Percentiles rank a stretch among this genome's conserved stretches.
Evolutionary conservation across 1,140 invertebrate genomes (phyloP).

Genomic region (Andrena cerasifolii): DNA sequence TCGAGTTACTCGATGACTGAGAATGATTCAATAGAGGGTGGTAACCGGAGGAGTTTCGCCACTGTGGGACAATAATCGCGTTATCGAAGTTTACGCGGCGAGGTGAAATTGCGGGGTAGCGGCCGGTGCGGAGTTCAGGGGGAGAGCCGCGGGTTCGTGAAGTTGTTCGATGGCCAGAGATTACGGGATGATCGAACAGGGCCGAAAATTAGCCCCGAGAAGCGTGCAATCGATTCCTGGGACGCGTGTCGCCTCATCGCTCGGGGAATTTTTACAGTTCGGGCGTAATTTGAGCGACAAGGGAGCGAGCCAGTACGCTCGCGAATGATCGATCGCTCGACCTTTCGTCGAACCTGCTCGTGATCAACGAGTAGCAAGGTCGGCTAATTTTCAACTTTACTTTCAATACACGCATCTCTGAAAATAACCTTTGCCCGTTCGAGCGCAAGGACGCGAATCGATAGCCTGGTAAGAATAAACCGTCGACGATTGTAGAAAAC

Average conservation of each 20-base stretch:
- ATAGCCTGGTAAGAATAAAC: constrained; percentile 45
- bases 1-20: not conserved
- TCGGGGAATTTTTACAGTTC: constrained; percentile 6
- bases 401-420: constrained; percentile 42
- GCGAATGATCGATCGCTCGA: constrained; percentile 36
- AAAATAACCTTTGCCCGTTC: constrained; percentile 22
- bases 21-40: constrained; percentile 10
- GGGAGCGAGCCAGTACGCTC: not conserved
- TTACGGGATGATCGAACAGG: not conserved
- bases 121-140: not conserved
- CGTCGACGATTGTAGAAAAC: constrained; percentile 4
- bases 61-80: constrained; percentile 3
- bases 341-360: constrained; percentile 39
- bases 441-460: constrained; percentile 10
- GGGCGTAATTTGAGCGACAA: not conserved
- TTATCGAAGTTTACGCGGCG: constrained; percentile 18
- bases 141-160: not conserved
- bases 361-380: constrained; percentile 43
- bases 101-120: not conserved
- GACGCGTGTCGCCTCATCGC: not conserved
- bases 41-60: not conserved
- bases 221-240: not conserved
- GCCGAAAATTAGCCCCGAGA: not conserved
- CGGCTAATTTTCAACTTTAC: constrained; percentile 50
- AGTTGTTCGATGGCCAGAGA: not conserved